Evolutionary conservation across 2,888 invertebrate genomes (phyloP).

Genomic region (Cyrtodaria siliqua): DNA sequence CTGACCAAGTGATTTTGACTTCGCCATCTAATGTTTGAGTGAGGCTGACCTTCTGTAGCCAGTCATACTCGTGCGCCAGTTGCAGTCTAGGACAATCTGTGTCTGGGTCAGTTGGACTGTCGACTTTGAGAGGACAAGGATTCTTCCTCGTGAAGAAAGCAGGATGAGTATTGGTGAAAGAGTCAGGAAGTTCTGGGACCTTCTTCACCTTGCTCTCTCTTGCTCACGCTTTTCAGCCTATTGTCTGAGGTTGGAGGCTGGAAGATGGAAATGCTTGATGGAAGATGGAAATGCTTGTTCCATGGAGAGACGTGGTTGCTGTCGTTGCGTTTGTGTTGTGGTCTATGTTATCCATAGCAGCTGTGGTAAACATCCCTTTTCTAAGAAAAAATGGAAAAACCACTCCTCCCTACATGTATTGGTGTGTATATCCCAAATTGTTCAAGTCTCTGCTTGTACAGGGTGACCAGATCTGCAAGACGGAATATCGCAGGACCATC

Average conservation of each 20-base stretch:
- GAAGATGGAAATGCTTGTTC: conserved; percentile 39
- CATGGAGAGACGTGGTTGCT: conserved; percentile 40
- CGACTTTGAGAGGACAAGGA: background rate
- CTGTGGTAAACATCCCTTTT: conserved; percentile 62
- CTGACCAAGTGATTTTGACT: conserved; percentile 4
- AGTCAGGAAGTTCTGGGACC: conserved; percentile 20
- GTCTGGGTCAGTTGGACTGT: background rate
- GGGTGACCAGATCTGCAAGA: conserved; percentile 45
- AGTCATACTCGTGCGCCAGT: background rate
- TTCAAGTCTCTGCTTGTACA: conserved; percentile 48
- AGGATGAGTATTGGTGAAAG: conserved; percentile 5
- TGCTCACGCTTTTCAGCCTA: conserved; percentile 19
- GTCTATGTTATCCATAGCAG: conserved; percentile 70
- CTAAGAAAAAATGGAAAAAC: conserved; percentile 52
- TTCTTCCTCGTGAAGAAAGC: conserved; percentile 7
- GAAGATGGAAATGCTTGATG: conserved; percentile 39
- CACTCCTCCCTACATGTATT: conserved; percentile 50
- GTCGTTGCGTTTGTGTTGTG: conserved; percentile 63
- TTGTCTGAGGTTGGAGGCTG: conserved; percentile 21
- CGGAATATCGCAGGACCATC: conserved; percentile 45
- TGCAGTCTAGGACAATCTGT: background rate
- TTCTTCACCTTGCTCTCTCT: conserved; percentile 15
- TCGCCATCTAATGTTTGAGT: background rate
- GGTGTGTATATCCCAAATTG: conserved; percentile 11
- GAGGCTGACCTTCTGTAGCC: background rate